Evolutionary conservation across 2,888 invertebrate genomes (phyloP).

Genomic region (Zaprionus lineosus): DNA sequence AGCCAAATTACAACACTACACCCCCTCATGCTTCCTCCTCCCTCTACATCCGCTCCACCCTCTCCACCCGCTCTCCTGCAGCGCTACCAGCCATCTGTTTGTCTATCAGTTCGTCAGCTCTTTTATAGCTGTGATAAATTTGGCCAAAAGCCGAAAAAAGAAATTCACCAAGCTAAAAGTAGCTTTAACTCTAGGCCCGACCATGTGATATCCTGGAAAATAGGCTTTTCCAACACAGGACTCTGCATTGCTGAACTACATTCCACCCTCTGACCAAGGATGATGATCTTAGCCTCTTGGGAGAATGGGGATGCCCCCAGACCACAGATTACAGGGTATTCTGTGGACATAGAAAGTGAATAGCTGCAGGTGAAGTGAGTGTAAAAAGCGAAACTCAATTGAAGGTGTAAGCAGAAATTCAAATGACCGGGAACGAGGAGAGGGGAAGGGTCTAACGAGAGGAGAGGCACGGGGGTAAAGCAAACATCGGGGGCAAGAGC

Average conservation of each 20-base stretch:
- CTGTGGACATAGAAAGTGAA: slow-evolving; percentile 32
- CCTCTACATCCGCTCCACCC: not conserved
- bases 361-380: slow-evolving; percentile 44
- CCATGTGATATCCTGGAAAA: not conserved
- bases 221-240: too few relatives aligned
- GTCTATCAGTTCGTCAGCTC: slow-evolving; percentile 20
- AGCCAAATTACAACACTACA: slow-evolving; percentile 43
- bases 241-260: too few relatives aligned
- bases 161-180: not conserved
- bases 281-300: too few relatives aligned
- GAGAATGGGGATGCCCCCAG: too few relatives aligned
- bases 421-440: slow-evolving; percentile 5
- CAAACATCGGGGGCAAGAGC: too few relatives aligned
- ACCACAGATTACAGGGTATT: slow-evolving; percentile 20
- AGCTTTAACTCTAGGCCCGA: not conserved
- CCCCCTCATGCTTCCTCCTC: not conserved
- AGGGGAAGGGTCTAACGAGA: not conserved
- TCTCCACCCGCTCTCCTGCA: not conserved
- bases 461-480: not conserved
- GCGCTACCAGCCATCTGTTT: not conserved
- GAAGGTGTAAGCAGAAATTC: slow-evolving; percentile 26
- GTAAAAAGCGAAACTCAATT: slow-evolving; percentile 48
- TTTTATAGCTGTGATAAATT: slow-evolving; percentile 50
- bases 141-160: slow-evolving; percentile 12
- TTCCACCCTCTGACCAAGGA: too few relatives aligned